Evolutionary conservation across 2,113 vertebrate genomes (phyloP).

Genomic region (Etheostoma cragini): DNA sequence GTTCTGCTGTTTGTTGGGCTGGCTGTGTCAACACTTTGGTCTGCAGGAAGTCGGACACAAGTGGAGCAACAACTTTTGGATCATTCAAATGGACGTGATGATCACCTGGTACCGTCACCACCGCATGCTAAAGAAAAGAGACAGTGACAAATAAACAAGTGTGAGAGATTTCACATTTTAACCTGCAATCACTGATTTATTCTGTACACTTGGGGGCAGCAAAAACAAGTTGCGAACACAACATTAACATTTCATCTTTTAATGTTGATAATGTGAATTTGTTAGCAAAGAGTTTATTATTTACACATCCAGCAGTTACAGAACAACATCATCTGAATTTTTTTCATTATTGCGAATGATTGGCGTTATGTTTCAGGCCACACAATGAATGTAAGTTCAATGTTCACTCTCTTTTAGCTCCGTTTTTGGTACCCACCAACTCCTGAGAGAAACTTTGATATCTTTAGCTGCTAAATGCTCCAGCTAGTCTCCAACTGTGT

Average conservation of each 20-base stretch:
- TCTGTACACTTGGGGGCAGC: background rate
- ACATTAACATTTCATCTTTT: background rate
- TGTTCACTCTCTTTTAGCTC: background rate
- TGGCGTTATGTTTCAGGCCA: background rate
- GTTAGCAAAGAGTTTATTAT: background rate
- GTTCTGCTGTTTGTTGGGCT: background rate
- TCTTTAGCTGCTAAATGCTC: background rate
- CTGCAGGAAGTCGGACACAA: conserved; percentile 74
- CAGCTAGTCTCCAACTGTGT: background rate
- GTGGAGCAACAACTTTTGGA: conserved; percentile 54
- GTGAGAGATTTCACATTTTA: background rate
- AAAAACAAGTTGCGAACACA: background rate
- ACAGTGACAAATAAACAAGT: background rate
- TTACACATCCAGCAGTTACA: background rate
- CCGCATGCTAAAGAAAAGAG: conserved; percentile 48
- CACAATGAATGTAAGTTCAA: background rate
- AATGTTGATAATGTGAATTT: background rate
- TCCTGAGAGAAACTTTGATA: background rate
- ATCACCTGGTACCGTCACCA: conserved; percentile 61
- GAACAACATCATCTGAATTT: background rate
- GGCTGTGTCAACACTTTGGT: conserved; percentile 21
- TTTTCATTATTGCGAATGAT: background rate
- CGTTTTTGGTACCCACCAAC: background rate
- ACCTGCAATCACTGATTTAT: background rate
- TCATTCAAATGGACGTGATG: conserved; percentile 76